Percentiles rank a stretch among this genome's conserved stretches.
Evolutionary conservation across 2,113 vertebrate genomes (phyloP).

Genomic region (Megatriorchis doriae): DNA sequence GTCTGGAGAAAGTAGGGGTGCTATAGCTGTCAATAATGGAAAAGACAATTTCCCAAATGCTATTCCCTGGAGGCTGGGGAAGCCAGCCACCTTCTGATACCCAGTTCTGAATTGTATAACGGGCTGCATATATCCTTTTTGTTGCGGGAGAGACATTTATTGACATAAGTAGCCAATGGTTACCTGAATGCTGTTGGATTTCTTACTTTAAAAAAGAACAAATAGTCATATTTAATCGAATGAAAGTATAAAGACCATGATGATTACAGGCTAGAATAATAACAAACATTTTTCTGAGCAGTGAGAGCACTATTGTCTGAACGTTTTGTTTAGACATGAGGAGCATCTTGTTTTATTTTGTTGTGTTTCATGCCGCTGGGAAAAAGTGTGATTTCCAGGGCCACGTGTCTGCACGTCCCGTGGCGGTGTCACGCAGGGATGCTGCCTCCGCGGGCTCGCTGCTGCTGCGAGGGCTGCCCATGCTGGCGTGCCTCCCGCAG

Average conservation of each 20-base stretch:
- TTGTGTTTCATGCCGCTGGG: background rate
- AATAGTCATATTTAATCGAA: background rate
- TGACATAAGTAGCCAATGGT: background rate
- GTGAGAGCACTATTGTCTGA: background rate
- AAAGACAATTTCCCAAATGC: background rate
- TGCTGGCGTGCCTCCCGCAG: background rate
- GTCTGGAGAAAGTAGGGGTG: background rate
- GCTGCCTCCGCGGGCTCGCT: background rate
- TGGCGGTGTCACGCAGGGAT: background rate
- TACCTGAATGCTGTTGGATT: background rate
- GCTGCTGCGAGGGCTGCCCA: background rate
- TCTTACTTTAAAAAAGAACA: background rate
- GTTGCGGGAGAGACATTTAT: background rate
- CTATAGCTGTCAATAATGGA: rapidly evolving
- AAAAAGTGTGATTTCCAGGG: background rate
- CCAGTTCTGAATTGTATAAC: no score
- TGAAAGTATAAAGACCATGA: background rate
- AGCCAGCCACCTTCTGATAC: background rate
- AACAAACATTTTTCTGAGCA: background rate
- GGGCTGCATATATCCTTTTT: background rate
- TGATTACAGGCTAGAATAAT: background rate
- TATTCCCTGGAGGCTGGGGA: background rate
- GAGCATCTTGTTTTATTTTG: background rate
- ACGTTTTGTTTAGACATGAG: background rate
- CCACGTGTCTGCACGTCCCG: no score